phyloP scores from a whole-genome alignment of 2,797 vertebrate genomes.

The Rhinatrema bivittatum region DNA sequence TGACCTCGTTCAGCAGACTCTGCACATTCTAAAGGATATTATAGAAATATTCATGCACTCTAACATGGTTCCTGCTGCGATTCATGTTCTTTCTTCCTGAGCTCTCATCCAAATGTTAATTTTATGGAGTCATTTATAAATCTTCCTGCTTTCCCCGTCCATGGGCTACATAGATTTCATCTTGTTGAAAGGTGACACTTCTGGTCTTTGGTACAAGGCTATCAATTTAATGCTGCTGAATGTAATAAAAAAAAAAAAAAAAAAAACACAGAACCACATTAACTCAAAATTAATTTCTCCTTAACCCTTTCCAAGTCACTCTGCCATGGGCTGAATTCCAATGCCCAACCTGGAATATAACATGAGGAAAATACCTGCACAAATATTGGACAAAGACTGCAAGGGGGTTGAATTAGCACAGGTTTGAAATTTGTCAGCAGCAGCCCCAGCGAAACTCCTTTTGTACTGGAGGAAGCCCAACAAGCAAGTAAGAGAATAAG shows the following conservation, averaged over 20 bases:
- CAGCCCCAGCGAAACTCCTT: too few species aligned
- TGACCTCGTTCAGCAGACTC: neutral
- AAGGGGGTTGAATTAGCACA: too few species aligned
- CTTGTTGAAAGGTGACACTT: slow-evolving; percentile 50
- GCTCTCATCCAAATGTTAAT: slow-evolving; percentile 45
- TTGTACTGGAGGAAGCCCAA: too few species aligned
- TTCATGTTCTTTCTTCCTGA: neutral
- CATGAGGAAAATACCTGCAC: too few species aligned
- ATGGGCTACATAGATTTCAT: slow-evolving; percentile 37
- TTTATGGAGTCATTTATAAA: slow-evolving; percentile 46
- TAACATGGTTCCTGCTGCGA: slow-evolving; percentile 11
- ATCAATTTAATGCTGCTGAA: slow-evolving; percentile 41
- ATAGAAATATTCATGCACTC: slow-evolving; percentile 7
- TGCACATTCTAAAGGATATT: slow-evolving; percentile 3
- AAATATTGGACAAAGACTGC: too few species aligned
- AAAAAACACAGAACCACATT: slow-evolving; percentile 10
- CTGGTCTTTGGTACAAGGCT: slow-evolving; percentile 43
- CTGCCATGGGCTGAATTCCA: too few species aligned
- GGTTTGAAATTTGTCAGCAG: too few species aligned
- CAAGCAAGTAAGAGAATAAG: too few species aligned
- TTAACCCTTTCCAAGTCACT: slow-evolving; percentile 13
- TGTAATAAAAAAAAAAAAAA: too few species aligned
- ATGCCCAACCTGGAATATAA: too few species aligned
- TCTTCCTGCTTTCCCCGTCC: slow-evolving; percentile 29
- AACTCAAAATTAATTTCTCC: slow-evolving; percentile 4